Evolutionary conservation across 2,888 invertebrate genomes (phyloP), one percentile per base, ranked within the genome.

Genomic region (Candidula unifasciata): DNA sequence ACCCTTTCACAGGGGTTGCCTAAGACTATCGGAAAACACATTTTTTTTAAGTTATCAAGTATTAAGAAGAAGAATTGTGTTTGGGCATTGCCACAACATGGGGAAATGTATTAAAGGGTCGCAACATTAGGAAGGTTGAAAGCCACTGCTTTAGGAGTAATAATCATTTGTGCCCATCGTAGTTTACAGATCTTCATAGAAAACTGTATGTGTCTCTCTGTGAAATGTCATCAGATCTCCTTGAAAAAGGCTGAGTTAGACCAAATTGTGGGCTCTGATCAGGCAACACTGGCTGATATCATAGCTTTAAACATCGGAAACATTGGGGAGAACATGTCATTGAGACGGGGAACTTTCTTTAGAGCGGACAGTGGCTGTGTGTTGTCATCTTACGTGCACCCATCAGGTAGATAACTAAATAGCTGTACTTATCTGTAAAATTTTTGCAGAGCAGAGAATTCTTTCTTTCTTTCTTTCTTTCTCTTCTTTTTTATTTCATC

Each of bases 261-360:
- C 60, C 68, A 83, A 10, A 33, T 92, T 8, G 68, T 71, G 21
- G 54, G 77, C n/a, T 86, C 81, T 69, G 92, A 91, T 30, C 96
- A 96, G 0, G 96, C 96, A 92, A 95, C 95, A 2, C 93, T 98
- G 24, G 96, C 95, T 0, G 98, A 99, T 94, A 95, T 96, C 89
- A 94, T 97, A 82, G 98, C 97, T 0, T 93, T 98, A 85, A 95
- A 96, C 82, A 97, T 99, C 90, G 98, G 98, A 5, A 95, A 95
- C 82, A 95, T 99, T 8, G 98, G 98, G 0, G 99, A 99, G 94
- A 99, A 99, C 94, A 96, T 98, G 69, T 94, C 95, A 2, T 94
- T 97, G 13, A 95, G 96, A 81, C 95, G 98, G 86, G 98, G 97
- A 0, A 95, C 96, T 66, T 96, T 96, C 92, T 66, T 93, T 16